phyloP scores from a whole-genome alignment of 2,888 invertebrate species.

The Mesorhabditis spiculigera region DNA sequence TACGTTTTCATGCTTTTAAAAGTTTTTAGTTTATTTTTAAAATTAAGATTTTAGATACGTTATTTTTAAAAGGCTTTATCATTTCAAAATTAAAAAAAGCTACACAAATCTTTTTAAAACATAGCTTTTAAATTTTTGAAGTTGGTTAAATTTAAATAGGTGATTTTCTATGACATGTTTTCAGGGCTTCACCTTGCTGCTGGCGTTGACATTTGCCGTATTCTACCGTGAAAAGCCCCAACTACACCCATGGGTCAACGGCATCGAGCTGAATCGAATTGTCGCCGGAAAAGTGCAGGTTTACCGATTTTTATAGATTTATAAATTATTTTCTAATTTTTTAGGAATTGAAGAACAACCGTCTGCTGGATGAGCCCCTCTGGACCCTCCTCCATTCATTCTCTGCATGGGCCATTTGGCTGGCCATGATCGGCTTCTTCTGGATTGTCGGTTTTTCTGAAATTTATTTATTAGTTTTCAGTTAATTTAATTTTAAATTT shows the following conservation, averaged over 20 bases:
- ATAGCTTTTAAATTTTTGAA: background rate
- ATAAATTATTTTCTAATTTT: background rate
- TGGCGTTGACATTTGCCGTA: constrained; percentile 38
- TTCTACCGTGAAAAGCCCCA: constrained; percentile 50
- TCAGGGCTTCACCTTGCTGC: constrained; percentile 12
- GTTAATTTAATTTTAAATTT: no score
- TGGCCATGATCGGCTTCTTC: constrained; percentile 40
- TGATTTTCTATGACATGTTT: background rate
- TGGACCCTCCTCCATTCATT: constrained; percentile 34
- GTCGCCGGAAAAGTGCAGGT: constrained; percentile 47
- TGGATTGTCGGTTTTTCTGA: constrained; percentile 5
- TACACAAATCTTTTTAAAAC: background rate
- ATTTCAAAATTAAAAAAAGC: no score
- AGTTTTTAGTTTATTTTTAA: no score
- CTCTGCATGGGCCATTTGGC: constrained; percentile 46
- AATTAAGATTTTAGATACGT: no score
- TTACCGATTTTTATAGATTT: background rate
- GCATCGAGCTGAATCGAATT: constrained; percentile 47
- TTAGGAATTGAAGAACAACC: constrained; percentile 23
- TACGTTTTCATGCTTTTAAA: background rate
- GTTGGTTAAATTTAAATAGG: background rate
- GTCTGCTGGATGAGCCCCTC: constrained; percentile 20
- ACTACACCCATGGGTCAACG: constrained; percentile 47
- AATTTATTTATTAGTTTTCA: no score
- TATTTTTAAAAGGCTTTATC: no score